Conservation (phyloP, 1,140 invertebrate genomes). For the Euura lappo region DNA sequence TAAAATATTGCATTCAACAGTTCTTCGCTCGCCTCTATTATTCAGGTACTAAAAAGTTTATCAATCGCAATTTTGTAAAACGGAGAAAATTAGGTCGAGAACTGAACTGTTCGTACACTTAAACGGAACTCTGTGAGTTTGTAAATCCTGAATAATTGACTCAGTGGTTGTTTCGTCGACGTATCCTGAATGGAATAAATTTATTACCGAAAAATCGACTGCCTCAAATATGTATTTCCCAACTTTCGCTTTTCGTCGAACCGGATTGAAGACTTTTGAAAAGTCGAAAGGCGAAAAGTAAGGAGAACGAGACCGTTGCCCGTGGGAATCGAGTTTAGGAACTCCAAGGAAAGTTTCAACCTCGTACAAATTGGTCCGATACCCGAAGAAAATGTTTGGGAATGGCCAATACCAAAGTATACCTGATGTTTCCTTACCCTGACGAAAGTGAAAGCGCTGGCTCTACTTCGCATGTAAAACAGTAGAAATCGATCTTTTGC, state of each 20-base stretch:
- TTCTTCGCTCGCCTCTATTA: too few relatives aligned
- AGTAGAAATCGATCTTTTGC: too few relatives aligned
- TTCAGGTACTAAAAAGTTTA: too few relatives aligned
- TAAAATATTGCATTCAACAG: too few relatives aligned
- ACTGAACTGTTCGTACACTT: too few relatives aligned
- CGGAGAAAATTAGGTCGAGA: too few relatives aligned
- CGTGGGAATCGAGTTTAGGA: not conserved
- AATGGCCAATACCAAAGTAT: not conserved
- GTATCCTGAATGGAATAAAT: not conserved
- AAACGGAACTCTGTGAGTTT: too few relatives aligned
- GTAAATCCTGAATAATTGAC: too few relatives aligned
- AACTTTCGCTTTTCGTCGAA: not conserved
- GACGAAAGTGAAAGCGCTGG: too few relatives aligned
- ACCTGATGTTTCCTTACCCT: too few relatives aligned
- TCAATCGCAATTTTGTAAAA: too few relatives aligned
- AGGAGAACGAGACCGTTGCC: not conserved
- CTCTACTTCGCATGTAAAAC: too few relatives aligned
- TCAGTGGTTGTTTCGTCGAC: not conserved
- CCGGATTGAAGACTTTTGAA: not conserved
- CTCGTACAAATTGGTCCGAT: not conserved
- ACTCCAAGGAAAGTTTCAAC: not conserved
- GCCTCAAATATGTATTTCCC: not conserved
- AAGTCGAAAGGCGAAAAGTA: not conserved
- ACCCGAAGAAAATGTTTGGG: not conserved
- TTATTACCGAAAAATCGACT: not conserved